phyloP scores from a whole-genome alignment of 2,113 vertebrate species.

The Gyps fulvus region DNA sequence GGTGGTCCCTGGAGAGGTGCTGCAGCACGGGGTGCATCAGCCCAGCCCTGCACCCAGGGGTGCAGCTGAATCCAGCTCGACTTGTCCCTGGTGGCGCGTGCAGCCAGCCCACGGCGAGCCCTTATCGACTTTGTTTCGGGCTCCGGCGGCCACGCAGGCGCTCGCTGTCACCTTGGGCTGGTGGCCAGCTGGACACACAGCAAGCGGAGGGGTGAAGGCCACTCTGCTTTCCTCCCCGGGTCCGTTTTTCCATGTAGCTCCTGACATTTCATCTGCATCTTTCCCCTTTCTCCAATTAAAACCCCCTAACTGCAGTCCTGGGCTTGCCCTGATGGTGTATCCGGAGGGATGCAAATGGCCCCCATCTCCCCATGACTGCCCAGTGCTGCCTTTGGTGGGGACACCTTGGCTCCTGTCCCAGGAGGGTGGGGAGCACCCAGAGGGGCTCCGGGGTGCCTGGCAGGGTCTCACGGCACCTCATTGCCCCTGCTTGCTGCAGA shows the following conservation, averaged over 20 bases:
- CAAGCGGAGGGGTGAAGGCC: neutral
- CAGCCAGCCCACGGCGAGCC: neutral
- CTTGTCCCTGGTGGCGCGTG: rapidly evolving
- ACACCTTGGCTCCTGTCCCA: neutral
- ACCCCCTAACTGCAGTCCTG: neutral
- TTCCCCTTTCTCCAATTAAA: neutral
- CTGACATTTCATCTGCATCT: neutral
- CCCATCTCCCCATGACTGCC: neutral
- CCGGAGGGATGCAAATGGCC: rapidly evolving
- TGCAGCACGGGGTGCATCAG: neutral
- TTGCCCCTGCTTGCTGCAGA: neutral
- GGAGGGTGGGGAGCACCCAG: neutral
- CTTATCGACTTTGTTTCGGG: neutral
- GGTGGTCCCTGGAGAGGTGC: neutral
- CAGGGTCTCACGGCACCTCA: neutral
- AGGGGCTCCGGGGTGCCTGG: neutral
- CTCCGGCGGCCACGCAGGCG: neutral
- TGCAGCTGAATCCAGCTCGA: rapidly evolving
- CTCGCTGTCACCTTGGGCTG: neutral
- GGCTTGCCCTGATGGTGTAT: neutral
- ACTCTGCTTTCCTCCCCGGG: rapidly evolving
- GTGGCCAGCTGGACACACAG: neutral
- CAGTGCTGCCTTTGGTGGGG: neutral
- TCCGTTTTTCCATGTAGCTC: neutral
- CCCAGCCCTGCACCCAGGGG: neutral